These are phyloP conservation scores for Cryptus armator DNA, from an alignment of 2,888 invertebrate genomes.

Conservation along the genomic window DNA sequence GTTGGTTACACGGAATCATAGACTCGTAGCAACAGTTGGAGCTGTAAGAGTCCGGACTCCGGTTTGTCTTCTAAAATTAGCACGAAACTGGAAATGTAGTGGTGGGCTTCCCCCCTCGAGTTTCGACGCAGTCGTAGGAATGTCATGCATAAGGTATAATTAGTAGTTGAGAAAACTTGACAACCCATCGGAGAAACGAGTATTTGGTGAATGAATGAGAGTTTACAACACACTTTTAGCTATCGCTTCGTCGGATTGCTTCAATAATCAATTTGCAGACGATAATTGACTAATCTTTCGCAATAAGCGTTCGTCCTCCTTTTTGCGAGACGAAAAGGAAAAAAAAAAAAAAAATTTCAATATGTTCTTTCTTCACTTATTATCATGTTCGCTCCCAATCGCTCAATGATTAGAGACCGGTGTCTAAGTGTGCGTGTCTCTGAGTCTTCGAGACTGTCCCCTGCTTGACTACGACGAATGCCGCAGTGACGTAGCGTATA, in stretches of 20 bases:
- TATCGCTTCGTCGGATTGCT: not conserved
- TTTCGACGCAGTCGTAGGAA: slow-evolving; percentile 36
- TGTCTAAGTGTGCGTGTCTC: slow-evolving; percentile 55
- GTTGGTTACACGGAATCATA: not conserved
- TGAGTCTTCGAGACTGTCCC: slow-evolving; percentile 3
- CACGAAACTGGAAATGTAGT: slow-evolving; percentile 58
- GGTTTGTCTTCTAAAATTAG: slow-evolving; percentile 61
- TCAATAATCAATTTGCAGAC: not conserved
- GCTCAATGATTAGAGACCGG: slow-evolving; percentile 54
- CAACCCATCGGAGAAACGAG: not conserved
- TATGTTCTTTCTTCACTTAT: slow-evolving; percentile 53
- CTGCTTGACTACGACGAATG: slow-evolving; percentile 11
- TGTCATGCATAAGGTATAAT: slow-evolving; percentile 28
- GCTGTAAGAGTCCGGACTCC: not conserved
- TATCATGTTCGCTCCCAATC: slow-evolving; percentile 43
- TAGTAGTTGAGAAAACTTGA: slow-evolving; percentile 4
- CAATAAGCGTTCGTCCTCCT: slow-evolving; percentile 23
- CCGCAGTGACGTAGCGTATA: slow-evolving; percentile 21
- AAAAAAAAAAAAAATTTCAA: slow-evolving; percentile 40
- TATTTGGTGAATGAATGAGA: slow-evolving; percentile 25
- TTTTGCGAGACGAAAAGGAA: not conserved
- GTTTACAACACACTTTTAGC: not conserved
- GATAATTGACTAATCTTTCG: slow-evolving; percentile 5
- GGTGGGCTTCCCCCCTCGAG: slow-evolving; percentile 10
- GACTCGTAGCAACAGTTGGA: slow-evolving; percentile 21